Evolutionary conservation across 2,888 invertebrate genomes (phyloP).

Genomic region (Phytoseiulus persimilis): DNA sequence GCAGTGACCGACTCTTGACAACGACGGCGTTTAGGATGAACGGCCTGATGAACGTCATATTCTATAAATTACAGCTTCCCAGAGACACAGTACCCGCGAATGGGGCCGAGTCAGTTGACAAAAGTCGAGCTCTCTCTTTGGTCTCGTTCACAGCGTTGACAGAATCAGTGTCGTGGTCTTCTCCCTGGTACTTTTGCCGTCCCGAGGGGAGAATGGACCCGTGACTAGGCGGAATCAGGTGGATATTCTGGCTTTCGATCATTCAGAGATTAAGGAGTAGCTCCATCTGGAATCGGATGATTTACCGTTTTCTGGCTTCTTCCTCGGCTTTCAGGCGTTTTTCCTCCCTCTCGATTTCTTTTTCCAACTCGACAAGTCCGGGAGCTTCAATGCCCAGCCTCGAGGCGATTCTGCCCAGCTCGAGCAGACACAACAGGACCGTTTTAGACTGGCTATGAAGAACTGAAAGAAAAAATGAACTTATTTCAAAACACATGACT

Average conservation of each 20-base stretch:
- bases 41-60: neutral
- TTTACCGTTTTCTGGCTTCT: neutral
- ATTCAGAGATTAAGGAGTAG: no score
- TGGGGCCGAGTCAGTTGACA: no score
- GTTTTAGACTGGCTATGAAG: conserved; percentile 73
- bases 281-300: neutral
- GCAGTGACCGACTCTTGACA: neutral
- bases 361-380: conserved; percentile 69
- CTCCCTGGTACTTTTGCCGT: no score
- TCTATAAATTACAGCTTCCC: neutral
- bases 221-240: no score
- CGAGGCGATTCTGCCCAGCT: conserved; percentile 67
- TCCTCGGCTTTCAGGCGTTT: neutral
- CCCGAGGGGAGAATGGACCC: no score
- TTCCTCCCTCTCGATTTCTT: conserved; percentile 62
- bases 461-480: conserved; percentile 54
- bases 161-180: neutral
- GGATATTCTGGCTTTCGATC: no score
- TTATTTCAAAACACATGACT: neutral
- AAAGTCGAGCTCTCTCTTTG: neutral
- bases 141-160: neutral
- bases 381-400: conserved; percentile 66
- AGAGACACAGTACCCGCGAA: neutral
- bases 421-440: conserved; percentile 73
- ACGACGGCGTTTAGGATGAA: neutral